Evolutionary conservation across 2,888 invertebrate genomes (phyloP), one percentile per base, ranked within the genome.

Genomic region (Stegana nigrithorax): DNA sequence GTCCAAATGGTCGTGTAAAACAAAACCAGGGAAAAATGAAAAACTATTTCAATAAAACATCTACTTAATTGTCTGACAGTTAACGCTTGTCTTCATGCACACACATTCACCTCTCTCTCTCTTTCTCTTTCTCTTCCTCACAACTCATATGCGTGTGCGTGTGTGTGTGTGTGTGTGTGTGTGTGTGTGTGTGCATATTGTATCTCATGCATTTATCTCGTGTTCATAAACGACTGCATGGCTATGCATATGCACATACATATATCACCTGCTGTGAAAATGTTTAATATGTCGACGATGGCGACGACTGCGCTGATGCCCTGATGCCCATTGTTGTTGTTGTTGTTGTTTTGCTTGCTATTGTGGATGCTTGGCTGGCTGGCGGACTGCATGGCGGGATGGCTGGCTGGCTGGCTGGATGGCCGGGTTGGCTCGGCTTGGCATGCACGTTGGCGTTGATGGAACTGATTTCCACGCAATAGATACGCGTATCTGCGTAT

Each of bases 21-120:
- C 59, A 23, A 57, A 62, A 67, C 66, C 60, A 61, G 65, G 67
- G 64, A 65, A 65, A 72, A 47, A 59, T 25, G 39, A 51, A 47
- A 68, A 77, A 79, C 75, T 76, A 78, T 75, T 75, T 78, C 75
- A 79, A 75, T 76, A 76, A 76, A 76, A 78, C 75, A 79, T 73
- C 78, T 78, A 76, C 80, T 76, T 76, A 76, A 76, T 76, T 76
- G 75, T 78, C 80, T 76, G 80, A 79, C 80, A 76, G 75, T 76
- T 75, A 75, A 75, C 80, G 79, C 47, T 29, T 17, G 23, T 29
- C 59, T 39, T 25, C 25, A 25, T 27, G n/a, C 25, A 27, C 27
- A 17, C 14, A 39, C 39, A 39, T n/a, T 14, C 17, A 39, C 14
- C 39, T 39, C n/a, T 14, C n/a, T 39, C 39, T 39, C 17, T 39